Evolutionary conservation across 2,888 invertebrate genomes (phyloP), one percentile per base, ranked within the genome.

Genomic region (Drosophila lutescens): DNA sequence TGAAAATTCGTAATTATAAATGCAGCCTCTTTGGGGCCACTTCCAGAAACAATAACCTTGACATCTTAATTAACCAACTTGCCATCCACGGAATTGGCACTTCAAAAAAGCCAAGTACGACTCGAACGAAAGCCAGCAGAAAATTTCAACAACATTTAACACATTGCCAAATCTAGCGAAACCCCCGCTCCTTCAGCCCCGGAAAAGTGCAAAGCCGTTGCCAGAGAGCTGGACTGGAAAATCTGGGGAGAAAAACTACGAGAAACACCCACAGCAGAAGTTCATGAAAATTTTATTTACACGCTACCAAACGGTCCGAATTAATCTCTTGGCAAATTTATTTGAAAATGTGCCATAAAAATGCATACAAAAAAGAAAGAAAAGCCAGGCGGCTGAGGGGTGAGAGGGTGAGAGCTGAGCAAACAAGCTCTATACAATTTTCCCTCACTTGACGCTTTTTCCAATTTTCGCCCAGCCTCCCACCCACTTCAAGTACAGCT

Each of bases 291-390:
- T 86, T 88, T 79, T 85, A 85, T 85, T 85, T 85, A 85, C 85
- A 85, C 85, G 78, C 82, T 87, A 85, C 88, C 85, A 85, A 85
- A 89, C 85, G 89, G 80, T 73, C 82, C 88, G 86, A 82, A 87
- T 89, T 89, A 85, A 85, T 85, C 88, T 85, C 80, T 89, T 86
- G 85, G 83, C 74, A 85, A 85, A 85, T 85, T 85, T 85, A 89
- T 85, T 85, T 85, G 74, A 85, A 87, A 84, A 85, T 85, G 80
- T 88, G 85, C 85, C 89, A 89, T 87, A 87, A 87, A 85, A 85
- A 85, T 85, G 89, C 84, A 84, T 87, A 75, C 80, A 81, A 77
- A 61, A 68, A 43, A 9, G 20, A 43, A 43, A 12, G 43, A 43
- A 43, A 23, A 36, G 41, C 32, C 51, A 20, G 41, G 32, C 47